These are phyloP conservation scores for Acanthochromis polyacanthus DNA, from an alignment of 2,113 vertebrate genomes.

Conservation along the genomic window DNA sequence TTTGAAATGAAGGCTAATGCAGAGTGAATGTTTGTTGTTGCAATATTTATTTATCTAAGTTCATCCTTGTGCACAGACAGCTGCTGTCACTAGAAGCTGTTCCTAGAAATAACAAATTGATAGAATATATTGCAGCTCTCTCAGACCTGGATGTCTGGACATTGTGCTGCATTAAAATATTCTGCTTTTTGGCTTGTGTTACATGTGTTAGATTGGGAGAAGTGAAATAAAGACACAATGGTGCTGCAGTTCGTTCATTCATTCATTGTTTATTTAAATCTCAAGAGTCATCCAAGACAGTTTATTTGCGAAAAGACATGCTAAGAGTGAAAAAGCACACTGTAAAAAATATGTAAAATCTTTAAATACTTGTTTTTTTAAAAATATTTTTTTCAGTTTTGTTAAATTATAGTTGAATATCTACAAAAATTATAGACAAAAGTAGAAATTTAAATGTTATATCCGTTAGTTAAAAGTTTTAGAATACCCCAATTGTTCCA, in stretches of 20 bases:
- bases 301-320: too few species aligned
- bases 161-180: background rate
- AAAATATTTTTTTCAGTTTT: too few species aligned
- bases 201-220: background rate
- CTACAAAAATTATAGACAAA: too few species aligned
- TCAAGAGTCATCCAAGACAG: too few species aligned
- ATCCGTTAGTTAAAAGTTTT: too few species aligned
- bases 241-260: background rate
- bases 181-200: background rate
- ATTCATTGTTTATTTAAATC: too few species aligned
- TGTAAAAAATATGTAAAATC: too few species aligned
- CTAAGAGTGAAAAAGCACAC: too few species aligned
- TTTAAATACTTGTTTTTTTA: too few species aligned
- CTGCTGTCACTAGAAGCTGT: background rate
- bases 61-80: background rate
- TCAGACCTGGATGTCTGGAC: background rate
- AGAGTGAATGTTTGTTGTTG: background rate
- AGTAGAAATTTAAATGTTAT: too few species aligned
- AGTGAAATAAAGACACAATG: slow-evolving; percentile 25
- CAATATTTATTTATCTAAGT: background rate
- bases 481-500: too few species aligned
- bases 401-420: too few species aligned
- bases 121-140: background rate
- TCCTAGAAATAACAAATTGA: background rate
- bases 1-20: background rate